Percentiles rank a stretch among this genome's conserved stretches.
phyloP scores from a whole-genome alignment of 2,797 vertebrate genomes.

The Gila robusta region DNA sequence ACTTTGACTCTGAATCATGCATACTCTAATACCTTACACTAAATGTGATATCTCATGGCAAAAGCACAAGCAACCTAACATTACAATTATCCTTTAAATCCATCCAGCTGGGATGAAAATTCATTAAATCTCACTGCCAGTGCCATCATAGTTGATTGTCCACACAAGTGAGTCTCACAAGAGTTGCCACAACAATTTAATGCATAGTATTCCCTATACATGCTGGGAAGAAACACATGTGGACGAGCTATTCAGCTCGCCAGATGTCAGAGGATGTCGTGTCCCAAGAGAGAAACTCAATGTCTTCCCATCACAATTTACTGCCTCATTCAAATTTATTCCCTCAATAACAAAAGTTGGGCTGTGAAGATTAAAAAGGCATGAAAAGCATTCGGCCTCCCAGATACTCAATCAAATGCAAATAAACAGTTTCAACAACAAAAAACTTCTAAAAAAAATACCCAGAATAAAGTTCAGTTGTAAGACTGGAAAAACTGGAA shows the following conservation, averaged over 20 bases:
- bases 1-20: neutral
- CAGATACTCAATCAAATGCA: neutral
- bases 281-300: slow-evolving; percentile 8
- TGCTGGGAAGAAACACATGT: slow-evolving; percentile 18
- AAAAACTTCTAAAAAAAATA: neutral
- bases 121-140: neutral
- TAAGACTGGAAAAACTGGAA: no score
- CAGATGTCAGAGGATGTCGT: slow-evolving; percentile 28
- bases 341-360: neutral
- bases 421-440: neutral
- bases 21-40: neutral
- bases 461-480: neutral
- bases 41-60: neutral
- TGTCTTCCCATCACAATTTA: slow-evolving; percentile 34
- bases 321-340: slow-evolving; percentile 25
- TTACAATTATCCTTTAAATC: neutral
- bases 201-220: slow-evolving; percentile 1
- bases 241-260: no score
- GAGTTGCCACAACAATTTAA: slow-evolving; percentile 10
- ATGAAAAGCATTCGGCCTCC: slow-evolving; percentile 2
- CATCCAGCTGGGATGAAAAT: slow-evolving; percentile 16
- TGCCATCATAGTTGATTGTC: neutral
- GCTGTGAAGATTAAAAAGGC: neutral
- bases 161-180: neutral
- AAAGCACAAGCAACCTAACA: neutral